Evolutionary conservation across 2,113 vertebrate species (phyloP), one percentile per base, ranked within the genome.

Genomic region (Platichthys flesus): DNA sequence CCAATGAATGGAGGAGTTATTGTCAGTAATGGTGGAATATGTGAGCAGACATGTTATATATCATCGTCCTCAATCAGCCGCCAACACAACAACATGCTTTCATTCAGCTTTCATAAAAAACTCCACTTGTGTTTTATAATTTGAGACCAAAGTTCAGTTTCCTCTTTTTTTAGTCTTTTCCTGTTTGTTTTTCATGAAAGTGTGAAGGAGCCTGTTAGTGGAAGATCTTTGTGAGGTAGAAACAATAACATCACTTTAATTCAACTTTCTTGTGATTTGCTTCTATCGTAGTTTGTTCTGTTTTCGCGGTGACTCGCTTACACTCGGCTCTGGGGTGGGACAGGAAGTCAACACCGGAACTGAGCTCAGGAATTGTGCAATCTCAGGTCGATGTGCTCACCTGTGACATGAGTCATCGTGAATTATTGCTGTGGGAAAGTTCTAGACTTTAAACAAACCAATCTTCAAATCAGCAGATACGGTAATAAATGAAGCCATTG

Each of bases 141-240:
- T 37, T 37, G 35, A 31, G 31, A 9, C 35, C 74, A 69, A 78
- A 73, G 69, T 69, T 55, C 58, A 76, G 2, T 21, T 45, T 23
- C 0, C 5, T 4, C n/a, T n/a, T n/a, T n/a, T n/a, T 31, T 1
- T 31, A 31, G 31, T 8, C 31, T 31, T 31, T 31, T 26, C 24
- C 49, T 67, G 35, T 69, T 40, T 62, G 23, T 31, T 4, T 4
- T 51, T 58, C 24, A 6, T 1, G 31, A 1, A 6, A 7, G 6
- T 31, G 31, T 7, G 31, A 31, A 31, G 31, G 3, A 8, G 23
- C 26, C 2, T 9, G 20, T 6, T 4, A 51, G 49, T 7, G 49
- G 12, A 14, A 47, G 13, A 13, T 47, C 13, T 47, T 47, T 47
- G 45, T 47, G 15, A 47, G 45, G 15, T 5, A 16, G 14, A 20